Percentiles rank a stretch among this genome's conserved stretches.
These are phyloP conservation scores for Lepidocyrtinus sp. DNA, from an alignment of 2,888 invertebrate species.

Conservation along the genomic window DNA sequence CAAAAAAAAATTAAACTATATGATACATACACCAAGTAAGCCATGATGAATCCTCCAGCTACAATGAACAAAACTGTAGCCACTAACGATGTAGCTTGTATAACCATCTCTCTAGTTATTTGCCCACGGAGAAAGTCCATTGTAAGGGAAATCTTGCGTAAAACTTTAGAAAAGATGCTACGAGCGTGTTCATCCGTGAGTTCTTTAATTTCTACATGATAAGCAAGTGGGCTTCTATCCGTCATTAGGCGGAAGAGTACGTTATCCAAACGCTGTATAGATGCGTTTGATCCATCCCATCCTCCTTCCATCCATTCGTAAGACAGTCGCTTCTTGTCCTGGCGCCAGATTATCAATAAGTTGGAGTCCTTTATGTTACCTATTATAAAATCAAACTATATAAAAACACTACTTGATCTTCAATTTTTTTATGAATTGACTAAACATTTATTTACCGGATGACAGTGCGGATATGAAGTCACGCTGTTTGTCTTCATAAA, in stretches of 20 bases:
- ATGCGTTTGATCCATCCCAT: constrained; percentile 72
- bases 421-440: too few relatives aligned
- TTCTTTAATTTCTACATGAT: constrained; percentile 75
- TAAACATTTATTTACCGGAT: constrained; percentile 71
- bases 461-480: constrained; percentile 85
- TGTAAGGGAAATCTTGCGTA: constrained; percentile 79
- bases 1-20: neutral
- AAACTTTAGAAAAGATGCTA: constrained; percentile 81
- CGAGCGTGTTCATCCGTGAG: constrained; percentile 85
- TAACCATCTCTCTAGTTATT: constrained; percentile 83
- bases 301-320: constrained; percentile 90
- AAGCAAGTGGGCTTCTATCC: constrained; percentile 62
- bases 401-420: neutral
- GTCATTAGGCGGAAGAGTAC: constrained; percentile 79
- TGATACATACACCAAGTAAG: constrained; percentile 81
- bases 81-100: constrained; percentile 84
- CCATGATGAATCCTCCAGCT: constrained; percentile 87
- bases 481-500: constrained; percentile 85
- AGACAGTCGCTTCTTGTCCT: constrained; percentile 87
- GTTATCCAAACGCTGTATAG: constrained; percentile 80
- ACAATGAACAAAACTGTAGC: constrained; percentile 85
- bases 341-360: constrained; percentile 79
- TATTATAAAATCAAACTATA: constrained; percentile 21
- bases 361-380: constrained; percentile 62
- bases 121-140: constrained; percentile 82